Evolutionary conservation across 2,797 vertebrate genomes (phyloP).

Genomic region (Aldrovandia affinis): DNA sequence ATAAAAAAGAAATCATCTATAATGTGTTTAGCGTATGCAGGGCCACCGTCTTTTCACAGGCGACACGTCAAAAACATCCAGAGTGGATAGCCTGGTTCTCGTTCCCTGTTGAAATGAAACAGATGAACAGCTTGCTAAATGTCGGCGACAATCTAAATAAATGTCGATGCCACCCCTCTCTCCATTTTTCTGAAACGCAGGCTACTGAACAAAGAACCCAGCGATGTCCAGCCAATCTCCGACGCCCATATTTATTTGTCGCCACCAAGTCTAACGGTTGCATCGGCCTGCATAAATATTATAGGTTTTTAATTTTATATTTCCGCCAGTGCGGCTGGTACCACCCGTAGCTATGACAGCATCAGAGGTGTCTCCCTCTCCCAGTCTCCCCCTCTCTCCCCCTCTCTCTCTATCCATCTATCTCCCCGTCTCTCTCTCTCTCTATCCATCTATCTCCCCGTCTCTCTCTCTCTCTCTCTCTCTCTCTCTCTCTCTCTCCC

Average conservation of each 20-base stretch:
- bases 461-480: background rate
- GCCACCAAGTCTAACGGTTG: background rate
- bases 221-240: background rate
- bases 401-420: background rate
- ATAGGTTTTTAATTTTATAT: background rate
- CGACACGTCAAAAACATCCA: background rate
- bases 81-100: background rate
- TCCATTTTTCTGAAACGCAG: background rate
- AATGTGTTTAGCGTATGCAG: background rate
- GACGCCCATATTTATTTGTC: background rate
- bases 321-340: background rate
- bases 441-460: background rate
- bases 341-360: background rate
- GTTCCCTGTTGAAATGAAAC: background rate
- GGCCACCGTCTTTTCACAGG: background rate
- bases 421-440: background rate
- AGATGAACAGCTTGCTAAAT: background rate
- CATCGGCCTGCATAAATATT: background rate
- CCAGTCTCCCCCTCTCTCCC: background rate
- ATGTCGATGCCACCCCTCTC: background rate
- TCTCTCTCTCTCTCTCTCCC: background rate
- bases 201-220: slow-evolving; percentile 8
- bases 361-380: background rate
- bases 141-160: background rate
- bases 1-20: background rate